A percentile compares a stretch with the other conserved stretches of the same genome.
These are phyloP conservation scores for Synanthedon formicaeformis DNA, from an alignment of 2,888 invertebrate genomes.

Conservation along the genomic window DNA sequence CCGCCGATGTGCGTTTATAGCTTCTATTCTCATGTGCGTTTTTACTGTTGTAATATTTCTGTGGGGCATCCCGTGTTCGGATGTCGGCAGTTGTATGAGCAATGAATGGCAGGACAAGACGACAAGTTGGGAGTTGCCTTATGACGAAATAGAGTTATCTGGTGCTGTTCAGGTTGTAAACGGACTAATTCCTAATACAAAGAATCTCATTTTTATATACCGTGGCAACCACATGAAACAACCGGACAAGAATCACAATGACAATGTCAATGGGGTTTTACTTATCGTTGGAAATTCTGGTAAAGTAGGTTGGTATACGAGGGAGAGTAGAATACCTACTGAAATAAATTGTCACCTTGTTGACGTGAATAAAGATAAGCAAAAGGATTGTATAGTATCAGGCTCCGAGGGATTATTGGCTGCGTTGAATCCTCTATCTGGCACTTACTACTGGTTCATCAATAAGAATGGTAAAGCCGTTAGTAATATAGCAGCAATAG, in stretches of 20 bases:
- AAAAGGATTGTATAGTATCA: constrained; percentile 80
- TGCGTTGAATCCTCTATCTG: constrained; percentile 64
- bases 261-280: constrained; percentile 75
- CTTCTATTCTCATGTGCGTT: constrained; percentile 78
- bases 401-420: constrained; percentile 75
- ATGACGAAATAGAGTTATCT: constrained; percentile 76
- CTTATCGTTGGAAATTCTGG: constrained; percentile 78
- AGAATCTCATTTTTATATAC: constrained; percentile 80
- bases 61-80: constrained; percentile 81
- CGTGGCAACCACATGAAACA: constrained; percentile 74
- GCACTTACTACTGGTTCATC: constrained; percentile 70
- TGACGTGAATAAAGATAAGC: constrained; percentile 79
- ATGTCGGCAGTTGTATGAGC: constrained; percentile 74
- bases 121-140: constrained; percentile 76
- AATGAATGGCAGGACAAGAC: constrained; percentile 69
- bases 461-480: constrained; percentile 66
- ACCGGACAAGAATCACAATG: constrained; percentile 53
- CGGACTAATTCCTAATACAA: constrained; percentile 73
- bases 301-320: constrained; percentile 79
- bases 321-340: constrained; percentile 75
- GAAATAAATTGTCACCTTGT: constrained; percentile 80
- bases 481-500: constrained; percentile 69
- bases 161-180: constrained; percentile 78
- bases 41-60: constrained; percentile 79
- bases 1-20: constrained; percentile 76